A percentile compares a stretch with the other conserved stretches of the same genome.
Evolutionary conservation across 2,797 vertebrate genomes (phyloP).

Genomic region (Cynopterus sphinx): DNA sequence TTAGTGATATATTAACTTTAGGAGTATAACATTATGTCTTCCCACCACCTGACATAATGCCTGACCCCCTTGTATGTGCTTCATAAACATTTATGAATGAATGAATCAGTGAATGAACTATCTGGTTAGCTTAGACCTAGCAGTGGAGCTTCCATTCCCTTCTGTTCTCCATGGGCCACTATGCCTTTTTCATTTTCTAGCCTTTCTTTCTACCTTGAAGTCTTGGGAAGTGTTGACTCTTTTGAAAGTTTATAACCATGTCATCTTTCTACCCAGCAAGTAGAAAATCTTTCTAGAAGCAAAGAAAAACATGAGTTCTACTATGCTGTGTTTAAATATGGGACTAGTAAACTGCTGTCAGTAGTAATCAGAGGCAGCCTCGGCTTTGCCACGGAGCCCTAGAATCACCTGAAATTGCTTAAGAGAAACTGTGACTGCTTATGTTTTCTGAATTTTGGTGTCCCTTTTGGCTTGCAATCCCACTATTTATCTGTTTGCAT

Average conservation of each 20-base stretch:
- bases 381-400: not conserved
- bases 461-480: not conserved
- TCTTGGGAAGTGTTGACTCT: not conserved
- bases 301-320: not conserved
- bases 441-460: not conserved
- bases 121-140: not conserved
- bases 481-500: not conserved
- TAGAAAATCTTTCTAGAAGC: not conserved
- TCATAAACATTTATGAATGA: constrained; percentile 17
- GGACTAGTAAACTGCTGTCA: not conserved
- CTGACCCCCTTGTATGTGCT: not conserved
- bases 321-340: not conserved
- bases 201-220: not conserved
- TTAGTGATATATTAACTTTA: not conserved
- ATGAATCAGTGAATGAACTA: not conserved
- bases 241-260: not conserved
- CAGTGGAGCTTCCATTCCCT: not conserved
- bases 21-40: not conserved
- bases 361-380: not conserved
- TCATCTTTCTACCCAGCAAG: not conserved
- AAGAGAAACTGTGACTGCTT: not conserved
- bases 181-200: not conserved
- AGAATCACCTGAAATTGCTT: not conserved
- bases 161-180: not conserved
- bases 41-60: not conserved